Conservation (phyloP, 2,797 vertebrate species). For the Sylvia borin region DNA sequence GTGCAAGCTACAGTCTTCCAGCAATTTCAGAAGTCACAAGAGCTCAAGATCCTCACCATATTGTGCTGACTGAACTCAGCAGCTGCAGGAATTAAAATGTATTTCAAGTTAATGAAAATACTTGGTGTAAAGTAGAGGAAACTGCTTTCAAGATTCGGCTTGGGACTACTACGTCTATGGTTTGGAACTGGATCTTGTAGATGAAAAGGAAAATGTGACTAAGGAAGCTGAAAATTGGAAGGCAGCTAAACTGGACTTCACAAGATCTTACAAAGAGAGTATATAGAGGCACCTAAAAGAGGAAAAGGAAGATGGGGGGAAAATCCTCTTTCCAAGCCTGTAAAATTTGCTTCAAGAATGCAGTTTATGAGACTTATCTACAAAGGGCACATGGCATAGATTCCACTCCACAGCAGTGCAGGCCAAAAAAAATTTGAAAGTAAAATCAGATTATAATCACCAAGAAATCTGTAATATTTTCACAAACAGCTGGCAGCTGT, state of each 20-base stretch:
- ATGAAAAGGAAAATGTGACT: not conserved
- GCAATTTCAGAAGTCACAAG: not conserved
- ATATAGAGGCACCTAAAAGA: not conserved
- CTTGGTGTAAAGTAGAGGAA: not conserved
- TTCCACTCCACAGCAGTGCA: not conserved
- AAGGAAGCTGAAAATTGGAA: not conserved
- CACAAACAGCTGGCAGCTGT: not conserved
- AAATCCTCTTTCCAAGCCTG: rapidly evolving
- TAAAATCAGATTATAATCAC: not conserved
- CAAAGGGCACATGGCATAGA: rapidly evolving
- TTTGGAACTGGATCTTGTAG: not conserved
- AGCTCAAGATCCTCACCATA: not conserved
- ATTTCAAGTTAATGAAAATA: not conserved
- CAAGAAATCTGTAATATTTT: not conserved
- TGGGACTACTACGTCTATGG: not conserved
- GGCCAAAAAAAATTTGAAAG: not conserved
- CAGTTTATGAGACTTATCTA: not conserved
- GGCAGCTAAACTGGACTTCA: not conserved
- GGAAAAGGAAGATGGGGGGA: rapidly evolving
- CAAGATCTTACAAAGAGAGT: not conserved
- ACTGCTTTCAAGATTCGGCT: not conserved
- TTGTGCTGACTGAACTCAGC: not conserved
- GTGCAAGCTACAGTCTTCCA: not conserved
- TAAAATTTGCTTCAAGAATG: not conserved
- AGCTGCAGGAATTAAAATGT: not conserved